Evolutionary conservation across 2,113 vertebrate genomes (phyloP).

Genomic region (Labrus mixtus): DNA sequence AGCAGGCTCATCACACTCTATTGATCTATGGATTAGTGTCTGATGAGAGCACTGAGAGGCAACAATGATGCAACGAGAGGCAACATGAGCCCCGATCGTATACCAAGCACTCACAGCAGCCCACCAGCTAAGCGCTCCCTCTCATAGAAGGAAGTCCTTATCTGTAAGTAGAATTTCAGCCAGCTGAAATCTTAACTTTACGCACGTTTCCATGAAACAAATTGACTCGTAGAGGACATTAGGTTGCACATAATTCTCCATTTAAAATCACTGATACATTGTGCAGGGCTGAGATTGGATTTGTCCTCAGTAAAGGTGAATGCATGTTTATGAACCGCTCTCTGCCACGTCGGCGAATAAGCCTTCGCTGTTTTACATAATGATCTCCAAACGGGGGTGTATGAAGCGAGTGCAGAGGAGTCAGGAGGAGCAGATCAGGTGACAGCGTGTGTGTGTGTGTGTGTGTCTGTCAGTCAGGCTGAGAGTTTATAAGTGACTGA

Average conservation of each 20-base stretch:
- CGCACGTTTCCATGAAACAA: slow-evolving; percentile 3
- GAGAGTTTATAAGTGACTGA: slow-evolving; percentile 28
- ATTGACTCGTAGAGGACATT: slow-evolving; percentile 6
- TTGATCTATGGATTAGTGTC: slow-evolving; percentile 69
- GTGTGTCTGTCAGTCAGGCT: slow-evolving; percentile 6
- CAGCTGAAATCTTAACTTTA: slow-evolving; percentile 13
- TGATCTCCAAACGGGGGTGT: slow-evolving; percentile 15
- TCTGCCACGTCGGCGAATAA: slow-evolving; percentile 15
- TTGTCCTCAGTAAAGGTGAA: slow-evolving; percentile 35
- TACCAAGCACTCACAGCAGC: background rate
- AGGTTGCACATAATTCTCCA: slow-evolving; percentile 19
- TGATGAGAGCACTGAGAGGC: slow-evolving; percentile 41
- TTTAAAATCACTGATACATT: slow-evolving; percentile 24
- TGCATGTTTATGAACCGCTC: slow-evolving; percentile 27
- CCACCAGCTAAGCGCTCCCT: slow-evolving; percentile 29
- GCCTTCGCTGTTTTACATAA: slow-evolving; percentile 13
- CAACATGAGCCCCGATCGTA: slow-evolving; percentile 32
- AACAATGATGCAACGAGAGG: slow-evolving; percentile 66
- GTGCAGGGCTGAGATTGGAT: slow-evolving; percentile 6
- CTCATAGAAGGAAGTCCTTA: background rate
- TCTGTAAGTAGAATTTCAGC: slow-evolving; percentile 1
- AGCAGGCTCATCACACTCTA: slow-evolving; percentile 47
- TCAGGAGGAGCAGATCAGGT: background rate
- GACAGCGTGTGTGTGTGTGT: background rate
- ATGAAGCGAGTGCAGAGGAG: background rate